Conservation (phyloP, 1,140 invertebrate genomes). For the Lepidurus arcticus region DNA sequence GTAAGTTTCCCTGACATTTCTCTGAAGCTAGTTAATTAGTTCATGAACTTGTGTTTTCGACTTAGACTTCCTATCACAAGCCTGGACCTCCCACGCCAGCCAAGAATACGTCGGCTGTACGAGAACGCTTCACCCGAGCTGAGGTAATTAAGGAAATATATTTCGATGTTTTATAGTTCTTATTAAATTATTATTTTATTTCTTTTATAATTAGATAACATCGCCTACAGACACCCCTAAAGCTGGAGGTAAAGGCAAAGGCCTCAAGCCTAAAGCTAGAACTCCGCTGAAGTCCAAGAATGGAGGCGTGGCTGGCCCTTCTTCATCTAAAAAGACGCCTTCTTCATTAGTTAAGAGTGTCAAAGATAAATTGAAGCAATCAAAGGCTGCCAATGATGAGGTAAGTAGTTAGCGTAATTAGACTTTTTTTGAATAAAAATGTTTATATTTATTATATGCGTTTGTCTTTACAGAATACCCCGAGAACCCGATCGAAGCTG, state of each 20-base stretch:
- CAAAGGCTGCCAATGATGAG: slow-evolving; percentile 6
- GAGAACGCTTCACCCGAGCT: not conserved
- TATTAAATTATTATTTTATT: not conserved
- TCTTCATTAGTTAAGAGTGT: not conserved
- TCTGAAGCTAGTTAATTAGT: too few species aligned
- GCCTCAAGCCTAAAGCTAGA: not conserved
- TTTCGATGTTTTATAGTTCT: not conserved
- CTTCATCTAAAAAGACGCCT: slow-evolving; percentile 20
- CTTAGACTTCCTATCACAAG: slow-evolving; percentile 28
- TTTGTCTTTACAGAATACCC: slow-evolving; percentile 29
- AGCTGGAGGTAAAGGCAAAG: not conserved
- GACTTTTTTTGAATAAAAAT: not conserved
- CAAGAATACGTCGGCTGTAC: slow-evolving; percentile 22
- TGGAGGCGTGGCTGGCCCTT: not conserved
- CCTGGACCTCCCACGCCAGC: slow-evolving; percentile 34
- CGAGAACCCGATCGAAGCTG: slow-evolving; percentile 29
- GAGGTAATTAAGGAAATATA: not conserved
- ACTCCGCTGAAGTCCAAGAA: not conserved
- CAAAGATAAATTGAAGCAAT: slow-evolving; percentile 14
- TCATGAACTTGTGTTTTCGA: not conserved
- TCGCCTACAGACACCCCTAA: not conserved
- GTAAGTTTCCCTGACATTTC: not conserved
- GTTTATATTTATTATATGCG: not conserved
- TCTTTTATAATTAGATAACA: not conserved
- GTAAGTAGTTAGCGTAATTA: not conserved